Conservation (phyloP, 2,888 invertebrate genomes). For the Thereva unica region DNA sequence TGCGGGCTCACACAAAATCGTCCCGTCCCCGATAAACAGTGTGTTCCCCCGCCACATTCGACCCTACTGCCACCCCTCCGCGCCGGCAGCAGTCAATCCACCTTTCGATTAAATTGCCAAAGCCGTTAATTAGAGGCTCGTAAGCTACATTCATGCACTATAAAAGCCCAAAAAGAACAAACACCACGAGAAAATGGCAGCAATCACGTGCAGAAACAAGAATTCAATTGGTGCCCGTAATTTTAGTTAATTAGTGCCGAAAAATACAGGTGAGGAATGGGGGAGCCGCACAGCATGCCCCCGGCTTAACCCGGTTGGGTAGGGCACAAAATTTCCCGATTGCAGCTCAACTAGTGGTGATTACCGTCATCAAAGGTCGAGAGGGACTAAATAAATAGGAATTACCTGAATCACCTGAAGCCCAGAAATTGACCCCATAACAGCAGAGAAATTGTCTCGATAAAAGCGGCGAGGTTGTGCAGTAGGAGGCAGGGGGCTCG, state of each 20-base stretch:
- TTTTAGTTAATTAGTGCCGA: slow-evolving; percentile 29
- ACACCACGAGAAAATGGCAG: slow-evolving; percentile 2
- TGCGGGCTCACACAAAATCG: slow-evolving; percentile 1
- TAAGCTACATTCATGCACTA: slow-evolving; percentile 2
- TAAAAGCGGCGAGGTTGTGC: neutral
- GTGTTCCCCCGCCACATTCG: neutral
- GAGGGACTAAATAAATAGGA: no score
- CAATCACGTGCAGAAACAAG: slow-evolving; percentile 13
- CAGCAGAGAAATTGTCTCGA: neutral
- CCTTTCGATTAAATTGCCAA: slow-evolving; percentile 15
- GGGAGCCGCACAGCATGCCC: neutral
- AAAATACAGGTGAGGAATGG: neutral
- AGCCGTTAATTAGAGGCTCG: slow-evolving; percentile 23
- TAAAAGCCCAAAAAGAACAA: neutral
- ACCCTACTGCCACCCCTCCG: no score
- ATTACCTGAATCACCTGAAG: no score
- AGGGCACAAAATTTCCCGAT: neutral
- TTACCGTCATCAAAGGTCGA: no score
- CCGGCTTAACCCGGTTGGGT: neutral
- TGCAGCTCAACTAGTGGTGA: no score
- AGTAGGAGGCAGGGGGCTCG: neutral
- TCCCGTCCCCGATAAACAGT: slow-evolving; percentile 16
- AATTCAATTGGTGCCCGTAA: slow-evolving; percentile 27
- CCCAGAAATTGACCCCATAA: neutral
- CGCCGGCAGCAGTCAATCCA: no score